These are phyloP conservation scores for Aleadryas rufinucha DNA, from an alignment of 2,113 vertebrate genomes.

Conservation along the genomic window DNA sequence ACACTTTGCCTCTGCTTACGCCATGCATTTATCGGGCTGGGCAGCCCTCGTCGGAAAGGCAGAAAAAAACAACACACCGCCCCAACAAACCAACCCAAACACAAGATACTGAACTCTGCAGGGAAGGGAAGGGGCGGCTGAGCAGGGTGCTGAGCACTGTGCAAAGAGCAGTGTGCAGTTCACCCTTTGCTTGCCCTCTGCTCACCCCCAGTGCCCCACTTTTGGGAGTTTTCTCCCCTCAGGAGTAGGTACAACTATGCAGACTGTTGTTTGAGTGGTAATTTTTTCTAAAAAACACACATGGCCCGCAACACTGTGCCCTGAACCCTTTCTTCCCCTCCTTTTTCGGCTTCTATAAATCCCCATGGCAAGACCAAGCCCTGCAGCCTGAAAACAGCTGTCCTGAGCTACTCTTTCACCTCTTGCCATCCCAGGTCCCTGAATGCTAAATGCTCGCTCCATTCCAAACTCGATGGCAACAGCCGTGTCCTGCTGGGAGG, in stretches of 20 bases:
- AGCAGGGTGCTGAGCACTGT: neutral
- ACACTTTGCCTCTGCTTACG: neutral
- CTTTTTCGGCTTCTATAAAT: neutral
- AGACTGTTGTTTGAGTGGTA: neutral
- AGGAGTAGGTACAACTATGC: accelerated
- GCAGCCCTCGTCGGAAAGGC: neutral
- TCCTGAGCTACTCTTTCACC: neutral
- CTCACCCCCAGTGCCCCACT: neutral
- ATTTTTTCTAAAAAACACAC: neutral
- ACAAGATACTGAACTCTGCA: neutral
- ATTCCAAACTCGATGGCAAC: neutral
- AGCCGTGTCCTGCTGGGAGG: neutral
- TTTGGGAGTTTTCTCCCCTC: neutral
- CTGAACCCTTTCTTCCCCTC: neutral
- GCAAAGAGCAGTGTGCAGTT: neutral
- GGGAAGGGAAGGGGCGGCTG: too few species aligned
- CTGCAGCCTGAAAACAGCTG: neutral
- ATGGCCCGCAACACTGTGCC: accelerated
- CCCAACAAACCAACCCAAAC: constrained; percentile 31
- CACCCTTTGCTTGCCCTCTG: neutral
- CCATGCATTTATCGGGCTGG: neutral
- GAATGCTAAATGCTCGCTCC: accelerated
- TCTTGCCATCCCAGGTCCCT: accelerated
- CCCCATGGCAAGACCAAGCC: neutral
- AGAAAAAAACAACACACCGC: neutral